phyloP scores from a whole-genome alignment of 2,888 invertebrate species.

The Corbicula japonica region DNA sequence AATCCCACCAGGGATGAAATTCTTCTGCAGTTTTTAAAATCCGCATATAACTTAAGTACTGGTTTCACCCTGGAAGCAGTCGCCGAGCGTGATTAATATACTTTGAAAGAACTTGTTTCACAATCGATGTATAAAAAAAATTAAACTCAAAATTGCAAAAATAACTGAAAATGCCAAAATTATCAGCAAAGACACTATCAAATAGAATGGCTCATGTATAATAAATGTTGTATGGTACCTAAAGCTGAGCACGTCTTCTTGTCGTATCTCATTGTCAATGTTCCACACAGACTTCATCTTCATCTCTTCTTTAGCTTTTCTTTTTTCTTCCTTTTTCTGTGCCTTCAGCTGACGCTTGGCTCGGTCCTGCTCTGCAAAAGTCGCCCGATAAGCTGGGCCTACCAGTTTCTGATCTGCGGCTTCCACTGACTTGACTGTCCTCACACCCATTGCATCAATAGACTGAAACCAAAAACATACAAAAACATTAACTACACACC shows the following conservation, averaged over 20 bases:
- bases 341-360: slow-evolving; percentile 69
- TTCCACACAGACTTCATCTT: slow-evolving; percentile 82
- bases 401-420: slow-evolving; percentile 62
- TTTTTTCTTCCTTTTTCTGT: slow-evolving; percentile 81
- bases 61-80: background rate
- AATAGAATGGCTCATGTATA: background rate
- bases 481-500: too few species aligned
- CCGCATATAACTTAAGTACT: slow-evolving; percentile 1
- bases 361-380: slow-evolving; percentile 77
- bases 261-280: slow-evolving; percentile 79
- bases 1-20: too few species aligned
- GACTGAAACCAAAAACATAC: slow-evolving; percentile 44
- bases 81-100: background rate
- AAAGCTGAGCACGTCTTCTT: slow-evolving; percentile 77
- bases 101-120: background rate
- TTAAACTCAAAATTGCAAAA: background rate
- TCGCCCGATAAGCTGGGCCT: slow-evolving; percentile 78
- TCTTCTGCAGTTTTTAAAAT: too few species aligned
- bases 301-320: slow-evolving; percentile 77
- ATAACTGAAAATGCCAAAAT: background rate
- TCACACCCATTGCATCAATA: slow-evolving; percentile 50
- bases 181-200: background rate
- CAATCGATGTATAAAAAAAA: background rate
- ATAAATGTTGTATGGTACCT: too few species aligned
- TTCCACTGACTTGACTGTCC: slow-evolving; percentile 51